Evolutionary conservation across 2,797 vertebrate genomes (phyloP).

Genomic region (Gallirallus australis): DNA sequence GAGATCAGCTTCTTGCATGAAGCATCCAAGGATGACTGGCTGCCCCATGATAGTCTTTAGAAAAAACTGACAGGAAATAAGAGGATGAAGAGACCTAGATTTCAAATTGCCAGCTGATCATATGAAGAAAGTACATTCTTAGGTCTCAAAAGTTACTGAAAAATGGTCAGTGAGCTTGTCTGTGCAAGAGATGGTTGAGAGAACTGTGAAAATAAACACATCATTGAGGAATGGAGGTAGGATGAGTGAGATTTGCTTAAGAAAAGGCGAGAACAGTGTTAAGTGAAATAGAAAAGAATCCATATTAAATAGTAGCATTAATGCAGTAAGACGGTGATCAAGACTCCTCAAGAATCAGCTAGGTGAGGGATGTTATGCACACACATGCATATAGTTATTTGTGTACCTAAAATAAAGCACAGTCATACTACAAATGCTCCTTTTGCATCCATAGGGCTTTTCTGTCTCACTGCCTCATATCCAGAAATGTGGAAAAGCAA

Average conservation of each 20-base stretch:
- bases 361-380: background rate
- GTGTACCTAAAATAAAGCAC: constrained; percentile 3
- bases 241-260: constrained; percentile 68
- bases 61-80: constrained; percentile 29
- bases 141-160: constrained; percentile 45
- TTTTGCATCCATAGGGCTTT: background rate
- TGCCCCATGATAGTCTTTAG: background rate
- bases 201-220: constrained; percentile 70
- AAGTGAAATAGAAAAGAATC: constrained; percentile 35
- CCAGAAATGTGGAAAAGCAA: background rate
- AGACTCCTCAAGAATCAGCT: background rate
- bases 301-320: constrained; percentile 48
- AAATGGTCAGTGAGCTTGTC: constrained; percentile 61
- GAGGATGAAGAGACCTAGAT: constrained; percentile 41
- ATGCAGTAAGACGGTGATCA: constrained; percentile 6
- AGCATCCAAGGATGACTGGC: background rate
- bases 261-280: constrained; percentile 65
- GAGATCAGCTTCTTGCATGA: constrained; percentile 3
- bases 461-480: background rate
- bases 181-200: constrained; percentile 50
- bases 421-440: background rate
- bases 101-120: constrained; percentile 41
- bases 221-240: constrained; percentile 66
- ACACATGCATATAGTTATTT: background rate
- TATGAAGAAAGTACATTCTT: constrained; percentile 20